phyloP scores from a whole-genome alignment of 2,888 invertebrate genomes.

The Ernsta delagoae region DNA sequence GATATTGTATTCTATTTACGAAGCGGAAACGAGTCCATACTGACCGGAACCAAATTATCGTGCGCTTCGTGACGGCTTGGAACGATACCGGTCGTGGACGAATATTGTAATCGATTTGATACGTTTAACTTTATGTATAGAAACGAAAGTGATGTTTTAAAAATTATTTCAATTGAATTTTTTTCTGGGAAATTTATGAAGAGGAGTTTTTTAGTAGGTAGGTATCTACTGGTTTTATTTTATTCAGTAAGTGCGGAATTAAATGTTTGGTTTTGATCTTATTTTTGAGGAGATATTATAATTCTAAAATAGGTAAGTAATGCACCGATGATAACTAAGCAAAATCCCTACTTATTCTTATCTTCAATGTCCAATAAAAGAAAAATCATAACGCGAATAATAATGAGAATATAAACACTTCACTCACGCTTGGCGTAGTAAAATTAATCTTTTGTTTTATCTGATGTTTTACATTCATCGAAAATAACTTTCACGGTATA shows the following conservation, averaged over 20 bases:
- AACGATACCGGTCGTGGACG: slow-evolving; percentile 2
- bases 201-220: no score
- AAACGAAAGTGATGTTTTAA: slow-evolving; percentile 16
- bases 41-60: slow-evolving; percentile 44
- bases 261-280: no score
- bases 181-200: not conserved
- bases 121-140: slow-evolving; percentile 17
- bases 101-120: slow-evolving; percentile 24
- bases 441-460: slow-evolving; percentile 8
- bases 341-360: no score
- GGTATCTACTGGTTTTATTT: no score
- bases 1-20: slow-evolving; percentile 37
- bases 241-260: no score
- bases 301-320: no score
- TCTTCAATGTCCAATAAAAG: no score
- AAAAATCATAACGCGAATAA: no score
- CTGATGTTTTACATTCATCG: slow-evolving; percentile 19
- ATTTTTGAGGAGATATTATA: no score
- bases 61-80: slow-evolving; percentile 19
- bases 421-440: not conserved
- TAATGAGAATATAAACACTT: not conserved
- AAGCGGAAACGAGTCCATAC: slow-evolving; percentile 42
- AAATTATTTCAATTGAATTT: no score
- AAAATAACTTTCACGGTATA: slow-evolving; percentile 57
- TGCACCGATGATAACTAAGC: no score